These are phyloP conservation scores for Subacronicta megacephala DNA, from an alignment of 2,888 invertebrate species.

Conservation along the genomic window DNA sequence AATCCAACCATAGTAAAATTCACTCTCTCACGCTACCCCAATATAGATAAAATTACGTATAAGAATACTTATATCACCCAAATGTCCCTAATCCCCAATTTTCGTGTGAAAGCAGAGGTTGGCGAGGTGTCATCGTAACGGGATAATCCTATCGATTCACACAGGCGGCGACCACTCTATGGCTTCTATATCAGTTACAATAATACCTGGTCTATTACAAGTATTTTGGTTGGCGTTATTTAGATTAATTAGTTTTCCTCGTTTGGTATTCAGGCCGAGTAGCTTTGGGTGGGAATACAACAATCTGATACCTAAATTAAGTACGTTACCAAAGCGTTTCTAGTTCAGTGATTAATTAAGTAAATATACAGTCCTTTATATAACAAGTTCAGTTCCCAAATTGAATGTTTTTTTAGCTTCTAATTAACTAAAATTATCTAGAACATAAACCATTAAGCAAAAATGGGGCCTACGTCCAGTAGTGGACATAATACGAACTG, in stretches of 20 bases:
- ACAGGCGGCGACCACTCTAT: slow-evolving; percentile 43
- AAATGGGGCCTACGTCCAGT: no score
- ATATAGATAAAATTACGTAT: slow-evolving; percentile 35
- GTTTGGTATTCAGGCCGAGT: slow-evolving; percentile 6
- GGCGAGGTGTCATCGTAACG: slow-evolving; percentile 62
- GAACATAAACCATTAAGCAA: no score
- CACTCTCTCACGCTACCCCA: slow-evolving; percentile 38
- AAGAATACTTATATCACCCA: slow-evolving; percentile 33
- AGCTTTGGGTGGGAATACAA: neutral
- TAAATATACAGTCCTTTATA: no score
- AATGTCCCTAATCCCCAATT: slow-evolving; percentile 50
- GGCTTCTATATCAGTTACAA: slow-evolving; percentile 67
- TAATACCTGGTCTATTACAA: slow-evolving; percentile 34
- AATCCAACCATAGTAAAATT: no score
- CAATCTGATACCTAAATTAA: no score
- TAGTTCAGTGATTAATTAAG: no score
- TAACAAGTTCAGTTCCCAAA: no score
- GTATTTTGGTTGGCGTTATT: slow-evolving; percentile 44
- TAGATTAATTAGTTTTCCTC: slow-evolving; percentile 41
- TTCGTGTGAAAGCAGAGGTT: slow-evolving; percentile 58
- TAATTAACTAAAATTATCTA: no score
- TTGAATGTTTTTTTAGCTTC: no score
- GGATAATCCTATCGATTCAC: slow-evolving; percentile 68
- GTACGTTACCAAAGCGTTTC: no score
- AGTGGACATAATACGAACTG: no score